Conservation (phyloP, 1,140 invertebrate genomes). For the Stegodyphus dumicola region DNA sequence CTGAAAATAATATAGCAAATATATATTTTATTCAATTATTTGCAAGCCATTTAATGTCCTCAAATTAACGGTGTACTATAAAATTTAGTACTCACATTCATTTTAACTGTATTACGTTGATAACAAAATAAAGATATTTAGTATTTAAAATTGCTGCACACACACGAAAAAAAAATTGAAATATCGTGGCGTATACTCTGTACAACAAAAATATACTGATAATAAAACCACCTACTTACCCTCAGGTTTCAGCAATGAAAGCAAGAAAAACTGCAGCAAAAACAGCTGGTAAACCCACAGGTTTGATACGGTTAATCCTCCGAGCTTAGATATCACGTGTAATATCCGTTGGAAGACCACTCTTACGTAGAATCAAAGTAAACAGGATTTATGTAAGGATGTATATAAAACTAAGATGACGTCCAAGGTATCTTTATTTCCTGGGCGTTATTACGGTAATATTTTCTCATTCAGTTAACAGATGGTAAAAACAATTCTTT, state of each 20-base stretch:
- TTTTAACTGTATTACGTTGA: no score
- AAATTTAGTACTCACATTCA: no score
- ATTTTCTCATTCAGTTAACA: slow-evolving; percentile 3
- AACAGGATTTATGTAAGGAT: slow-evolving; percentile 46
- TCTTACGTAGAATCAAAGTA: slow-evolving; percentile 40
- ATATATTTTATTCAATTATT: no score
- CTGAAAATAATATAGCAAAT: no score
- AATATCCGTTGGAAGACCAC: slow-evolving; percentile 58
- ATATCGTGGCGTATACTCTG: no score
- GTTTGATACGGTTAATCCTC: slow-evolving; percentile 42
- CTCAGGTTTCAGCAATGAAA: not conserved
- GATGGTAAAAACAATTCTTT: no score
- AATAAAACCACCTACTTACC: slow-evolving; percentile 45
- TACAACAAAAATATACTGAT: slow-evolving; percentile 11
- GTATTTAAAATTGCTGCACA: not conserved
- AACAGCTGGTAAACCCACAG: slow-evolving; percentile 20
- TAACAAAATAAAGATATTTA: no score
- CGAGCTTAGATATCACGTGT: slow-evolving; percentile 48
- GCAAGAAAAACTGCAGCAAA: slow-evolving; percentile 14
- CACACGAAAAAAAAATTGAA: not conserved
- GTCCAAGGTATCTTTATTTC: not conserved
- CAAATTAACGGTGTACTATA: no score
- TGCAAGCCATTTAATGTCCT: no score
- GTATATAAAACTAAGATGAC: slow-evolving; percentile 23
- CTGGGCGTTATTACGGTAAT: slow-evolving; percentile 29